Base-by-base conservation (phyloP, 2,113 vertebrate species). In the Oceanodroma tethys region DNA sequence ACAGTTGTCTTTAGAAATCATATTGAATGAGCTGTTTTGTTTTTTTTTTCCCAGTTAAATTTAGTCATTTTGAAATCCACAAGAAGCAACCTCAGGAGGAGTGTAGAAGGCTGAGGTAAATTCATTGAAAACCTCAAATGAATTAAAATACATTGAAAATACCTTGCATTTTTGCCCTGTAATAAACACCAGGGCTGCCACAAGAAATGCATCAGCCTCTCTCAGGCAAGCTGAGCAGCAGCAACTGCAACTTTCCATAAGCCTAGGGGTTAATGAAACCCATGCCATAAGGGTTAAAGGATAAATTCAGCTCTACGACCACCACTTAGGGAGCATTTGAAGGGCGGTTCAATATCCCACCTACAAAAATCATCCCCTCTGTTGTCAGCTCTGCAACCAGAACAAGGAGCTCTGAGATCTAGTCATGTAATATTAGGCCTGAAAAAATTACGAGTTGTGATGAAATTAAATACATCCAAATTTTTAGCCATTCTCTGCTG, bases 401-500 rank as follows among this genome's bases (percentile, higher is more conserved):
- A 85, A 73, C 78, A 81, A 90, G 84, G 22, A 80, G 34, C 42
- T 50, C 60, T 4, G 38, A 66, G 74, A 91, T 53, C 81, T 75
- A 43, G 58, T 91, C 16, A 9, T 40, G 25, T 38, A 93, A 92
- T 43, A 56, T 78, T 45, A 92, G 81, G 60, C 78, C 89, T 62
- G 76, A 82, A 97, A 96, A 95, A 95, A 94, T 86, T 45, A 88
- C 3, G 6, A 87, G 91, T 91, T 96, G 91, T 79, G 93, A 94
- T 94, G 95, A 95, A 97, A 97, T 96, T 97, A 91, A 92, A 96
- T 86, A 94, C 90, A 93, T 86, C 93, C 94, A 91, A 95, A 96
- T 86, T 97, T 97, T 89, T 85, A 78, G 80, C 88, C 90, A 87
- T 91, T 95, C 90, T 96, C 70, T 73, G 52, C 82, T 91, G 97